Conservation (phyloP, 2,113 vertebrate species). For the Trematomus loennbergii region DNA sequence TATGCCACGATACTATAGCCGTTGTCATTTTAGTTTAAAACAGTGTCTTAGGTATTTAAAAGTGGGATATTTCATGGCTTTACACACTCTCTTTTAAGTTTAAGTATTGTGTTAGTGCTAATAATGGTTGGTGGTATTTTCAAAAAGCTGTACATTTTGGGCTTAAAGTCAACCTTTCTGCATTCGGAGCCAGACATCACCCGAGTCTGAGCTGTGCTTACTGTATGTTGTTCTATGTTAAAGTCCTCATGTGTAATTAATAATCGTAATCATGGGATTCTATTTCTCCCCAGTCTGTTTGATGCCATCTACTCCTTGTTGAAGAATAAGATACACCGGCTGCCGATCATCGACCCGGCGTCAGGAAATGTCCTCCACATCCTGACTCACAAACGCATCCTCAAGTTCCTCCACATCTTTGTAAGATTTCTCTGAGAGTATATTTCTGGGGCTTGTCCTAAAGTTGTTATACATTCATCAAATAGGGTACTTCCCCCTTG, state of each 20-base stretch:
- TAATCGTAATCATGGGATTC: slow-evolving; percentile 1
- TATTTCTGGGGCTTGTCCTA: not conserved
- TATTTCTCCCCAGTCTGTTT: slow-evolving; percentile 87
- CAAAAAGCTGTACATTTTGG: too few species aligned
- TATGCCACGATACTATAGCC: too few species aligned
- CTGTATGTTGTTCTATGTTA: too few species aligned
- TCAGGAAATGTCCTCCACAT: slow-evolving; percentile 95
- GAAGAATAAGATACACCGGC: slow-evolving; percentile 95
- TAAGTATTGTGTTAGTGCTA: too few species aligned
- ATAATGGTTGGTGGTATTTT: too few species aligned
- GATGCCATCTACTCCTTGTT: slow-evolving; percentile 94
- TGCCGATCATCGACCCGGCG: slow-evolving; percentile 93
- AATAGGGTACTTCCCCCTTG: too few species aligned
- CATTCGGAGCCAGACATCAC: too few species aligned
- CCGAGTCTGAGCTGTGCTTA: too few species aligned
- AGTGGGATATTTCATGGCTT: not conserved
- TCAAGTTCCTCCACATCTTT: slow-evolving; percentile 97
- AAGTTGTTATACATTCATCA: not conserved
- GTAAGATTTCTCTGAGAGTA: slow-evolving; percentile 58
- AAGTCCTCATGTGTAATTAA: too few species aligned
- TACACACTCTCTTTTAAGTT: too few species aligned
- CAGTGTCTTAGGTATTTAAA: not conserved
- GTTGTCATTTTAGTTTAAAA: not conserved
- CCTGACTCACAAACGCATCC: slow-evolving; percentile 95
- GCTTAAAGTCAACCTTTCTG: too few species aligned